These are phyloP conservation scores for Cyclina sinensis DNA, from an alignment of 1,140 invertebrate genomes.

Conservation along the genomic window DNA sequence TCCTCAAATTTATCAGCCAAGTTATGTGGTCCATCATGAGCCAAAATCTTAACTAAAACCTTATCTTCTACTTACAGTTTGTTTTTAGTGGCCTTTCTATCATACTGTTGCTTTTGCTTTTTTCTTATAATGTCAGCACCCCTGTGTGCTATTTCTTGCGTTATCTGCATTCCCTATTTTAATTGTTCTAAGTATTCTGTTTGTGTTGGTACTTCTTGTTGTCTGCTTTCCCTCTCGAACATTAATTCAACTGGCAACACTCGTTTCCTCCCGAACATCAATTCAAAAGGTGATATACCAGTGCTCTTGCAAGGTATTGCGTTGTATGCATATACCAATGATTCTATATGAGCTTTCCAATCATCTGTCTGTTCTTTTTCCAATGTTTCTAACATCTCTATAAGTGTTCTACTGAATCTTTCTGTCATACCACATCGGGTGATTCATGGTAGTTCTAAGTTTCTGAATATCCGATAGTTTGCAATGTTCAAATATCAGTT, in stretches of 20 bases:
- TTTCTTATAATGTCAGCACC: too few relatives aligned
- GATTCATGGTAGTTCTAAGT: not conserved
- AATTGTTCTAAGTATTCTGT: too few relatives aligned
- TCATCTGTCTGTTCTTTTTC: not conserved
- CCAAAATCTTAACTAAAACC: too few relatives aligned
- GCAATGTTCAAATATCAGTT: not conserved
- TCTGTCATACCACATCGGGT: not conserved
- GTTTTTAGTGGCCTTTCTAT: too few relatives aligned
- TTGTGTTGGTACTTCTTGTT: too few relatives aligned
- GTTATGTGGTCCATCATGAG: too few relatives aligned
- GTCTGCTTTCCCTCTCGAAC: too few relatives aligned
- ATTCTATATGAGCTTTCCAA: not conserved
- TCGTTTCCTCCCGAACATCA: constrained; percentile 1
- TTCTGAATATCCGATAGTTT: not conserved
- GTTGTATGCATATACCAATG: constrained; percentile 3
- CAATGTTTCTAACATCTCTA: constrained; percentile 9
- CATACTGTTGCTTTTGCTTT: too few relatives aligned
- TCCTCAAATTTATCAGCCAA: too few relatives aligned
- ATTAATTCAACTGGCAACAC: not conserved
- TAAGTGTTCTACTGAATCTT: constrained; percentile 3
- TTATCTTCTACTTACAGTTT: too few relatives aligned
- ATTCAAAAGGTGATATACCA: not conserved
- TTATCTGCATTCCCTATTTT: too few relatives aligned
- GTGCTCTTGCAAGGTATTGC: not conserved
- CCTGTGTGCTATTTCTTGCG: too few relatives aligned